These are phyloP conservation scores for Eupeodes corollae DNA, from an alignment of 1,140 invertebrate genomes.

Conservation along the genomic window DNA sequence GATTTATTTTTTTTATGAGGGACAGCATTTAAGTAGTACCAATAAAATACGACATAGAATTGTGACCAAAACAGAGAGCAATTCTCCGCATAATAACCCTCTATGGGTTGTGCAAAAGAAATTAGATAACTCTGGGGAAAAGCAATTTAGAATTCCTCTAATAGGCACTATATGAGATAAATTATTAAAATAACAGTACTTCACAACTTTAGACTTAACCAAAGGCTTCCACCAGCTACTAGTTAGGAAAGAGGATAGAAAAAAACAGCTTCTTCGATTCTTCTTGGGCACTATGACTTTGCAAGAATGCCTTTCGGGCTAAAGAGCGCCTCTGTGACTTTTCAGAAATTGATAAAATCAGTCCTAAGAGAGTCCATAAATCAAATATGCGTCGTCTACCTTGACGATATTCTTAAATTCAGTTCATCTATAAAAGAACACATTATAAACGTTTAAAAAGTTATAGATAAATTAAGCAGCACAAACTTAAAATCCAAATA, in stretches of 20 bases:
- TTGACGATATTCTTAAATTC: conserved; percentile 28
- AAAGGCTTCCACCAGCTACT: conserved; percentile 34
- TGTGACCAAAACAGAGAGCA: too few relatives aligned
- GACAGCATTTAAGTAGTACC: too few relatives aligned
- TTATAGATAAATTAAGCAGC: conserved; percentile 28
- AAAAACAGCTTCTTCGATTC: conserved; percentile 8
- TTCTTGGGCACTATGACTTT: conserved; percentile 6
- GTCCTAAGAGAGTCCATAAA: conserved; percentile 19
- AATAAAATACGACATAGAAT: too few relatives aligned
- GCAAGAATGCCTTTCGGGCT: conserved; percentile 33
- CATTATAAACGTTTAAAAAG: conserved; percentile 16
- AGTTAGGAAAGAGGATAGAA: background rate
- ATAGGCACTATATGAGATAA: conserved; percentile 1
- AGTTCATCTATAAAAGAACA: conserved; percentile 20
- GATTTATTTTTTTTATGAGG: too few relatives aligned
- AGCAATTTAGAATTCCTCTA: too few relatives aligned
- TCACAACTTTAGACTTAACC: conserved; percentile 6
- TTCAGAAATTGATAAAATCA: conserved; percentile 37
- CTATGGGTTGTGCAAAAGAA: too few relatives aligned
- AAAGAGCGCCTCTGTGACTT: conserved; percentile 33
- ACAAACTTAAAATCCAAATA: conserved; percentile 14
- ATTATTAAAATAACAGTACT: background rate
- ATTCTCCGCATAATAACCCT: too few relatives aligned
- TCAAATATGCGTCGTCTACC: conserved; percentile 22
- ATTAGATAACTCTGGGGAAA: too few relatives aligned